Conservation (phyloP, 2,888 invertebrate genomes). For the Daptonema setosum region DNA sequence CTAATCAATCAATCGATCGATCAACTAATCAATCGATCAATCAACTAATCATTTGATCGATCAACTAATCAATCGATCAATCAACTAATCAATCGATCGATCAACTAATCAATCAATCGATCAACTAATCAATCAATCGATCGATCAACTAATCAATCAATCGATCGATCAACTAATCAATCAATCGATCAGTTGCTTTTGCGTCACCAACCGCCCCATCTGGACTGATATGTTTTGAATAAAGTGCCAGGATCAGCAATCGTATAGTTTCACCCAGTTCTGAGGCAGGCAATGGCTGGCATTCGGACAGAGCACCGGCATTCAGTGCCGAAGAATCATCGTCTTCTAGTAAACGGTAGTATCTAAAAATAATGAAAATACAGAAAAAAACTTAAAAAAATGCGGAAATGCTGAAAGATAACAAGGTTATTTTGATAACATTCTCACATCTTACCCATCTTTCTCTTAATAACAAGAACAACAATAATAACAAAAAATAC, state of each 20-base stretch:
- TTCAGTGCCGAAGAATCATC: slow-evolving; percentile 29
- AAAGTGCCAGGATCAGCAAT: slow-evolving; percentile 28
- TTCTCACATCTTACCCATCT: too few species aligned
- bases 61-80: too few species aligned
- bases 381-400: background rate
- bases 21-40: too few species aligned
- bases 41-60: too few species aligned
- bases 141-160: background rate
- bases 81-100: too few species aligned
- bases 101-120: too few species aligned
- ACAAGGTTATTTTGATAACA: too few species aligned
- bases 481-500: too few species aligned
- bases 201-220: slow-evolving; percentile 25
- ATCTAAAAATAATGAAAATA: slow-evolving; percentile 7
- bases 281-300: slow-evolving; percentile 21
- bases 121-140: too few species aligned
- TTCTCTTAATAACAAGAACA: too few species aligned
- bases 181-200: background rate
- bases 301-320: slow-evolving; percentile 20
- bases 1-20: too few species aligned
- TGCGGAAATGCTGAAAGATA: too few species aligned
- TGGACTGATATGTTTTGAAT: slow-evolving; percentile 24
- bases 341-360: slow-evolving; percentile 26
- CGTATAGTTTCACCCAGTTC: slow-evolving; percentile 28
- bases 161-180: background rate